Evolutionary conservation across 2,113 vertebrate genomes (phyloP).

Genomic region (Anolis sagrei): DNA sequence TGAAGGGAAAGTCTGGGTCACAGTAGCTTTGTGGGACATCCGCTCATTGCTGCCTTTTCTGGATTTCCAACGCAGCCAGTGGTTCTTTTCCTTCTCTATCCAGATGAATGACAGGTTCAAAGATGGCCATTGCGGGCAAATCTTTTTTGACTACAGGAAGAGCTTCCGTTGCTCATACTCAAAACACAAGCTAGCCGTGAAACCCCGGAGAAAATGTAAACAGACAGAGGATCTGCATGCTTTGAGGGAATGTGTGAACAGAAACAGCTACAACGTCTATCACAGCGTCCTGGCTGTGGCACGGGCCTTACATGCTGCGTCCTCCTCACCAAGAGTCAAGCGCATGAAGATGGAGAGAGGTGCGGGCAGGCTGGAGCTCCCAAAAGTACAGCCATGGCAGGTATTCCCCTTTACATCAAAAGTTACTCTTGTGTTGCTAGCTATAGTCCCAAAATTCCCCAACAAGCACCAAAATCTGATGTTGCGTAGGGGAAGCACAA

Average conservation of each 20-base stretch:
- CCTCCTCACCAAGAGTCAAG: no score
- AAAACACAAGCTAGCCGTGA: background rate
- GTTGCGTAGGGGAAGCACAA: no score
- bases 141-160: background rate
- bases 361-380: no score
- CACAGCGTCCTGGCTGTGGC: background rate
- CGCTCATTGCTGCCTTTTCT: background rate
- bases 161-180: background rate
- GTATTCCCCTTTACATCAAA: no score
- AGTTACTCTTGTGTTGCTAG: no score
- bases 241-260: no score
- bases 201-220: background rate
- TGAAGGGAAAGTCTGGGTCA: background rate
- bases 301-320: no score
- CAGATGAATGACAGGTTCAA: background rate
- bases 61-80: background rate
- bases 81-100: background rate
- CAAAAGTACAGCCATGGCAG: no score
- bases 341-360: no score
- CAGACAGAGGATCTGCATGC: no score
- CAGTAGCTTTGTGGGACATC: slow-evolving; percentile 10
- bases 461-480: no score
- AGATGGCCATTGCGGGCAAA: background rate
- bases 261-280: background rate
- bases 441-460: no score